Base-by-base conservation (phyloP, 2,797 vertebrate genomes). In the Sebastes steindachneri region DNA sequence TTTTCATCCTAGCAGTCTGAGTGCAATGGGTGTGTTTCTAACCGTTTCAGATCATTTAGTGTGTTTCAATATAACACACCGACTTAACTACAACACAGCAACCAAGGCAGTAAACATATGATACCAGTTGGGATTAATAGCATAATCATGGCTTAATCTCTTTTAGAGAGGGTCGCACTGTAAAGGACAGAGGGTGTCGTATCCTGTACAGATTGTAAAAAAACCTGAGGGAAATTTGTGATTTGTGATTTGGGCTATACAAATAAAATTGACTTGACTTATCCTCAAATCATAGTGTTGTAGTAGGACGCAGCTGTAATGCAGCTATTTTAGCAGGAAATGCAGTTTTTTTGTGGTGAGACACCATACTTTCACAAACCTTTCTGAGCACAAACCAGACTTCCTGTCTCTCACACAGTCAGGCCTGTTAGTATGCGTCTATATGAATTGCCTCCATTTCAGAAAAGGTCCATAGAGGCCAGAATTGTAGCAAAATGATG, bases 391-490 rank as follows among this genome's bases (percentile, higher is more conserved):
- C 62, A 79, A 81, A 90, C 35, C 86, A 88, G 85, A 94, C 93
- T 93, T 96, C 94, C 95, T 95, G 93, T 94, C 91, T 92, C 80
- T 83, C 62, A 68, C 53, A 76, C 33, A 70, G 35, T 48, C 54
- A 80, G 68, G 77, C 73, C 68, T 87, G 48, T 21, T 5, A 62
- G 68, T 82, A 19, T 66, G 37, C n/a, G 25, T 35, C 21, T 66
- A 3, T 58, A 55, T 70, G 41, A 57, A 58, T 60, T 62, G 25
- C 25, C 69, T 57, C 41, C 64, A 69, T 88, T 84, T 82, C 45
- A 89, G 75, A 77, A 59, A 65, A 57, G 10, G 5, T 68, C 17
- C 28, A 73, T 1, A 15, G 4, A 59, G 9, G 35, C 6, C 21
- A 23, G 9, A 28, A 8, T 0, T 33, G 5, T 5, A 2, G 35